phyloP scores from a whole-genome alignment of 2,888 invertebrate species.

The Trichogramma dendrolimi region DNA sequence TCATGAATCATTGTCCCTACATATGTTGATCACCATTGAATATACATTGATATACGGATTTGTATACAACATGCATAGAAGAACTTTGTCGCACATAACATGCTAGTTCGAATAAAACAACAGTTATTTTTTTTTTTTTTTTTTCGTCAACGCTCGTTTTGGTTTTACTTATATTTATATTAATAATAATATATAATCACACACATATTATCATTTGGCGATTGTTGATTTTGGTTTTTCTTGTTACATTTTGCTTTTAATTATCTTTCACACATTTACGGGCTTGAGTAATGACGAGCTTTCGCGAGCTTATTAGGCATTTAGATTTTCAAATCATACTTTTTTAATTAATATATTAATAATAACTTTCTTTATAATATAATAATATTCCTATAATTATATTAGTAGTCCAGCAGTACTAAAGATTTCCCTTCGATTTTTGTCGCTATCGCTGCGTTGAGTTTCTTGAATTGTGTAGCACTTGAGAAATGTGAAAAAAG shows the following conservation, averaged over 20 bases:
- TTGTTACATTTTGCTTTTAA: background rate
- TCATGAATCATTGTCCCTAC: conserved; percentile 20
- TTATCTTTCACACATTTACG: conserved; percentile 17
- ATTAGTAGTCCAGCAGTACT: conserved; percentile 24
- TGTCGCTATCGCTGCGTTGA: background rate
- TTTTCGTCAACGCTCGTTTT: too few species aligned
- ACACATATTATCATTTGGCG: conserved; percentile 21
- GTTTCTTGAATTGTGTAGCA: too few species aligned
- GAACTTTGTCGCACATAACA: too few species aligned
- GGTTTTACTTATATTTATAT: too few species aligned
- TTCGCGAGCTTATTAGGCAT: conserved; percentile 22
- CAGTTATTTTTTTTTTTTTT: too few species aligned
- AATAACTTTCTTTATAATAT: background rate
- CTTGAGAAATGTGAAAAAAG: too few species aligned
- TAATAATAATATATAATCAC: background rate
- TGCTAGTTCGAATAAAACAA: too few species aligned
- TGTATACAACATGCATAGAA: too few species aligned
- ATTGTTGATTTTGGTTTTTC: background rate
- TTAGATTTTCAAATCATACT: background rate
- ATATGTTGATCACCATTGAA: too few species aligned
- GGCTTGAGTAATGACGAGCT: conserved; percentile 19
- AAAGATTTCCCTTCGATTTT: conserved; percentile 18
- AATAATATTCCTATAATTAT: conserved; percentile 5
- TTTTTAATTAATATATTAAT: too few species aligned
- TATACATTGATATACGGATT: too few species aligned